phyloP scores from a whole-genome alignment of 2,797 vertebrate species.

The Pangasius larnaudii region DNA sequence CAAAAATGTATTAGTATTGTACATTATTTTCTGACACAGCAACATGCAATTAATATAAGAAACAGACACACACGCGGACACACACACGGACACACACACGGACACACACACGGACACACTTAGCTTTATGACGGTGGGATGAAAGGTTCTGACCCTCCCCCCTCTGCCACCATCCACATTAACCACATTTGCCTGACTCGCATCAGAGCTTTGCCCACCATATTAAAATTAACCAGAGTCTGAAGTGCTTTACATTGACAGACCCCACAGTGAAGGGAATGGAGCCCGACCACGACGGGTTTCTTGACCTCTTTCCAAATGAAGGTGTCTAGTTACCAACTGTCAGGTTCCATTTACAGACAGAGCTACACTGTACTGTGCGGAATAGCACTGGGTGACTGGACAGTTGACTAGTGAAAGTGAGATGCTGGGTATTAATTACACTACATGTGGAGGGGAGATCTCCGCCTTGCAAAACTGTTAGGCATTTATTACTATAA shows the following conservation, averaged over 20 bases:
- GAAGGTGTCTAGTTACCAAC: constrained; percentile 44
- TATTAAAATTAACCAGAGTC: background rate
- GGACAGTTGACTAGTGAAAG: constrained; percentile 10
- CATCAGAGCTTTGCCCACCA: background rate
- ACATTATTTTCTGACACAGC: background rate
- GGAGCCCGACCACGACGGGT: background rate
- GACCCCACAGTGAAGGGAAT: background rate
- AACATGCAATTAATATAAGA: background rate
- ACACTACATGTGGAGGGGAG: background rate
- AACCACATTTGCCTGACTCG: background rate
- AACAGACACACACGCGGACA: background rate
- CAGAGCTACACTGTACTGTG: constrained; percentile 24
- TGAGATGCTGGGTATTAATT: background rate
- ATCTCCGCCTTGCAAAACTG: background rate
- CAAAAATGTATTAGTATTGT: background rate
- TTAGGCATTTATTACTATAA: background rate
- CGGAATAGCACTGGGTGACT: background rate
- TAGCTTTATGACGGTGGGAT: background rate
- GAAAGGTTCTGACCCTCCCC: background rate
- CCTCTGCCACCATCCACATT: background rate
- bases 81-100: background rate
- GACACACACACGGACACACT: background rate
- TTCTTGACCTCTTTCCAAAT: constrained; percentile 46
- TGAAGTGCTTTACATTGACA: constrained; percentile 18
- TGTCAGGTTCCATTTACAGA: constrained; percentile 46